Base-by-base conservation (phyloP, 2,888 invertebrate genomes). In the Hermaeophaga mercurialis region DNA sequence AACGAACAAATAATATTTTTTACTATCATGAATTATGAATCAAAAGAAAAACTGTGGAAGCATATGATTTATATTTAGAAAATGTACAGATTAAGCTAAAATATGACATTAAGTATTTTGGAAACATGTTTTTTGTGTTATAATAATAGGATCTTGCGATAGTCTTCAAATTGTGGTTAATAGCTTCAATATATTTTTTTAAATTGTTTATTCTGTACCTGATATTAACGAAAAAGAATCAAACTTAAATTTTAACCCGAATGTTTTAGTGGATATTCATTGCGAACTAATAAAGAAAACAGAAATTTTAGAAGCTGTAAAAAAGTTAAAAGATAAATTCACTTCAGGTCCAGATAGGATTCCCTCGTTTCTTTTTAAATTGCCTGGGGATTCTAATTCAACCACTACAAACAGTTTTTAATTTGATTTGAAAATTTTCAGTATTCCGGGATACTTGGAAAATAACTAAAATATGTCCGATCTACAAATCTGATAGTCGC, bases 321-420 rank as follows among this genome's bases (percentile, higher is more conserved):
- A 39, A 9, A 22, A 28, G 18, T 31, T 50, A 31, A 50, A 50
- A 12, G 44, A 52, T 24, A 33, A 36, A 22, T 48, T 48, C 11
- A 48, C 48, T 22, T 48, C 46, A 3, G 36, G 48, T 7, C 36
- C 48, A 2, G 36, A 48, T 33, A 22, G 24, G 22, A 34, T 48
- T 17, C 33, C 46, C 3, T 46, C 52, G 11, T 46, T 46, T 46
- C 12, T 54, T 7, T 14, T 54, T 5, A 54, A 54, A 46, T 34
- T 43, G 9, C 12, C 6, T 52, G 9, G 12, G 36, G 34, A 8
- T 44, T 8, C 11, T 46, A 17, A n/a, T n/a, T n/a, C n/a, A n/a
- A n/a, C n/a, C n/a, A n/a, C n/a, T n/a, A n/a, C n/a, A n/a, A n/a
- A n/a, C 18, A 22, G 2, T 53, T 11, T 45, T 45, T 19, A 45